Evolutionary conservation across 2,888 invertebrate genomes (phyloP), one percentile per base, ranked within the genome.

Genomic region (Ectobius pallidus): DNA sequence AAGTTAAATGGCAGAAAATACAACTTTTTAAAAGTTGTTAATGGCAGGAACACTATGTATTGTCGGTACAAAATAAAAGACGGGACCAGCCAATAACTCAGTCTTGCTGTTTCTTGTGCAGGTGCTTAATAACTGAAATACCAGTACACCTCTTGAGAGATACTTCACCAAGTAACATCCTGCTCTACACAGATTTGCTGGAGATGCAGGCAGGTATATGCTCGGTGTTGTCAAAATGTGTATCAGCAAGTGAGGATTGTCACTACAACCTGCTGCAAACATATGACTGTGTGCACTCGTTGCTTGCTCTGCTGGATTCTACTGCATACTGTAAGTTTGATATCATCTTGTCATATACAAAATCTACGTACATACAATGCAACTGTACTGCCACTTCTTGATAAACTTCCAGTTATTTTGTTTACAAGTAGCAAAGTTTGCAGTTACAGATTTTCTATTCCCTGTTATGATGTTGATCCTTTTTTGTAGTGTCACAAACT

Each of bases 161-260:
- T 46, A 39, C 16, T 11, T 4, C 14, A n/a, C 9, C 7, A 16
- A n/a, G 16, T 46, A 46, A n/a, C 27, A 22, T 27, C 44, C 79
- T 81, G 1, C 79, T 85, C 58, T 86, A 85, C 75, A 82, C 82
- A 72, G 86, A 85, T 52, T 79, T 86, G 71, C 75, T 87, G 68
- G 85, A 86, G 79, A 86, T 87, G 86, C 84, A 86, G 75, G 80
- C 82, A 1, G 80, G 81, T 32, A 80, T 87, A 49, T 86, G 85
- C 75, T 79, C 80, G 22, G 78, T 86, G 22, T 78, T 87, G 49
- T 83, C 81, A 1, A 83, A 82, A 76, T 81, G 84, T 49, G 81
- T 85, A 6, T 78, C 79, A 27, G 77, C 81, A 34, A 84, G 83
- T 77, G 76, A 79, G 7, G 81, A 79, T 49, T 84, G 85, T 76